Base-by-base conservation (phyloP, 2,797 vertebrate genomes). In the Danio jaintianensis region DNA sequence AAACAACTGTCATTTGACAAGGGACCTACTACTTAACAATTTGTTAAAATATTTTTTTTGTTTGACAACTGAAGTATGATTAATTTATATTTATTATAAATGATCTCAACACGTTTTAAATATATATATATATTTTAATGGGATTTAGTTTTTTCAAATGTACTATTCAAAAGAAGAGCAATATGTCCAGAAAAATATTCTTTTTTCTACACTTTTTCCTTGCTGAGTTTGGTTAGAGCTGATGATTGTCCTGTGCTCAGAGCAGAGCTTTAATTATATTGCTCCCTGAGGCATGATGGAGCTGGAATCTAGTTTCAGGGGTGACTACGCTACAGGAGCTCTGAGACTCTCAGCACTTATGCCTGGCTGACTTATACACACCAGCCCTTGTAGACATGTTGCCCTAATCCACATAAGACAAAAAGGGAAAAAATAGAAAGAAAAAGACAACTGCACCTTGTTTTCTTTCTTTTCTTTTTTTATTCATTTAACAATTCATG, bases 261-360 rank as follows among this genome's bases (percentile, higher is more conserved):
- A 83, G 87, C 80, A 62, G 86, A 84, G 84, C 86, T 90, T 92
- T 92, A 93, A 94, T 94, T 91, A 91, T 91, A 92, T 86, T 90
- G 87, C 86, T 92, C 88, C 89, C 88, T 90, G 86, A 91, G 91
- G 90, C 90, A 89, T 91, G 91, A 91, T 92, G 88, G 86, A 88
- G 73, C 88, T 86, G 86, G 85, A 90, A 93, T 90, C 82, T 88
- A 89, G 91, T 93, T 93, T 91, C 88, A 93, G 89, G 90, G 91
- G 86, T 87, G 86, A 87, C 78, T 89, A 88, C 78, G 42, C 88
- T 86, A 84, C 72, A 15, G 67, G 83, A 80, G 82, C 78, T 79
- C 55, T 71, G 62, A 59, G 82, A 89, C 72, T 82, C 72, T 82
- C 10, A 1, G 71, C 38, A 82, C 61, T 71, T 67, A 80, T 72